phyloP scores from a whole-genome alignment of 1,140 invertebrate genomes.

The Olivierus martensii region DNA sequence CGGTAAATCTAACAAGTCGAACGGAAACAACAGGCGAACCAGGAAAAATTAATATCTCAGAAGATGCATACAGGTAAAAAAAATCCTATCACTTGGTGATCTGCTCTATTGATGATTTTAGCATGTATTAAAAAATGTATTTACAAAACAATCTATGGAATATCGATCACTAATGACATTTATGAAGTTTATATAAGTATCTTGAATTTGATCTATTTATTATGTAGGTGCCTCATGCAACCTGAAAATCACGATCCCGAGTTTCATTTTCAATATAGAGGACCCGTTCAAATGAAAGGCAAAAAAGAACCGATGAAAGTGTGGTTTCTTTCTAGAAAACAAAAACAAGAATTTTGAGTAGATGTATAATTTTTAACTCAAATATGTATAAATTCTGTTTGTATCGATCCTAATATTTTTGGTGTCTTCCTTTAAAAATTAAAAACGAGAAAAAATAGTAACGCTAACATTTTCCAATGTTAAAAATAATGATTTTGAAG shows the following conservation, averaged over 20 bases:
- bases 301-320: conserved; percentile 90
- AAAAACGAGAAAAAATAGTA: too few species aligned
- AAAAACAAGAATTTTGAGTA: not conserved
- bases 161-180: not conserved
- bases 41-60: conserved; percentile 85
- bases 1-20: conserved; percentile 85
- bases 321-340: conserved; percentile 53
- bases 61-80: conserved; percentile 77
- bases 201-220: not conserved
- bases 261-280: conserved; percentile 74
- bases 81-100: not conserved
- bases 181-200: not conserved
- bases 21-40: conserved; percentile 87
- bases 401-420: too few species aligned
- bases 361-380: too few species aligned
- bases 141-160: too few species aligned
- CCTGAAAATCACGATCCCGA: conserved; percentile 71
- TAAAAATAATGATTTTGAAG: too few species aligned
- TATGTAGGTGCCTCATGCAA: conserved; percentile 59
- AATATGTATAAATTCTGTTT: too few species aligned
- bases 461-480: too few species aligned
- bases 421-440: too few species aligned
- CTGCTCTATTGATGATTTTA: not conserved
- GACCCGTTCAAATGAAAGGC: conserved; percentile 84
- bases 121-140: too few species aligned